Percentiles rank a stretch among this genome's conserved stretches.
phyloP scores from a whole-genome alignment of 2,113 vertebrate species.

The Calypte anna region DNA sequence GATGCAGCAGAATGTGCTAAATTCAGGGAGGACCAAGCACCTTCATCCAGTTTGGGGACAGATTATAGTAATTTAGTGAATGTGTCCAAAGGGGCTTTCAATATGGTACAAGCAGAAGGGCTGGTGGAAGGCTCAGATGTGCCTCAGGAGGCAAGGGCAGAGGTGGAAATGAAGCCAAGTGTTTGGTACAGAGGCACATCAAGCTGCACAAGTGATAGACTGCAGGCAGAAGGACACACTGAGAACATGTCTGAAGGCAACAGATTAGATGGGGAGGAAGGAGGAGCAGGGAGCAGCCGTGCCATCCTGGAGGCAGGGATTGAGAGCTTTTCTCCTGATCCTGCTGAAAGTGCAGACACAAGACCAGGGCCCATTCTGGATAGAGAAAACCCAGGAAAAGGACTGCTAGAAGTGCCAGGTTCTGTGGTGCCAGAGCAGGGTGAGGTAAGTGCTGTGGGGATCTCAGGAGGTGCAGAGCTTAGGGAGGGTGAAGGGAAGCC shows the following conservation, averaged over 20 bases:
- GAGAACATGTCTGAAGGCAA: background rate
- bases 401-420: background rate
- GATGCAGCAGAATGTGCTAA: background rate
- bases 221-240: background rate
- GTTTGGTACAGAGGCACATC: background rate
- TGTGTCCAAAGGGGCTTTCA: background rate
- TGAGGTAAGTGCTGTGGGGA: fast-evolving
- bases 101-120: background rate
- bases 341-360: background rate
- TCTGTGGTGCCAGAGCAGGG: background rate
- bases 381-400: background rate
- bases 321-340: background rate
- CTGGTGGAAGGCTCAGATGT: background rate
- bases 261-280: background rate
- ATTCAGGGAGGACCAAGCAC: background rate
- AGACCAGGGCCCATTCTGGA: background rate
- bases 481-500: background rate
- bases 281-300: background rate
- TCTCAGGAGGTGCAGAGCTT: background rate
- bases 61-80: background rate
- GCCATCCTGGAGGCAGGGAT: background rate
- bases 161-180: background rate
- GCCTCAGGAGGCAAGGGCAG: background rate
- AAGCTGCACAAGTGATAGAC: background rate
- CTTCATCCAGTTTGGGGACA: background rate